Base-by-base conservation (phyloP, 2,797 vertebrate genomes). In the Pseudochirops cupreus region DNA sequence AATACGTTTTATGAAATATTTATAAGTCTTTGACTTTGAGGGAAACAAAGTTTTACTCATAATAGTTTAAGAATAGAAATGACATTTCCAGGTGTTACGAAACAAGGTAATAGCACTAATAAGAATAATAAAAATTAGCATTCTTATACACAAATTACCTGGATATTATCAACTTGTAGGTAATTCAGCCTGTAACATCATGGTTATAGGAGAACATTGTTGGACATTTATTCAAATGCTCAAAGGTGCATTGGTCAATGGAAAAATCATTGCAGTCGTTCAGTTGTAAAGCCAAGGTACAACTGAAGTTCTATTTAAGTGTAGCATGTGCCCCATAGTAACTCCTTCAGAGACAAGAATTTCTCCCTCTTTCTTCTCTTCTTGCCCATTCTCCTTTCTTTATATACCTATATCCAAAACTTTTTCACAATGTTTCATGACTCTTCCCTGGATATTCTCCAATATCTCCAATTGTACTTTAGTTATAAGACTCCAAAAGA, bases 391-490 rank as follows among this genome's bases (percentile, higher is more conserved):
- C 39, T 82, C 39, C 94, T 92, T 94, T 74, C 74, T 53, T 94
- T n/a, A 57, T 56, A 58, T 29, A 53, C 62, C 56, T 57, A 16
- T 92, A 92, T 95, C 56, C 56, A 90, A 3, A 4, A 55, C 46
- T 92, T 91, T 29, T 3, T 11, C 4, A n/a, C 39, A 92, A 31
- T 56, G 1, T 53, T 82, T 12, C 33, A 52, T 87, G 24, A 9
- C 74, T 87, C 24, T 12, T 92, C 1, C 74, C 28, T 91, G 62
- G 58, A 56, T 6, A 10, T 92, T 92, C 53, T 91, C 87, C 58
- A 94, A 56, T 10, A 90, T 93, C 52, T 92, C 7, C 58, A 92
- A 57, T 93, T 24, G 91, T 91, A 62, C 92, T 95, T 91, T 93
- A 90, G n/a, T 92, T 92, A 58, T 56, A 95, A 52, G 21, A 11